A percentile compares a stretch with the other conserved stretches of the same genome.
Evolutionary conservation across 2,113 vertebrate species (phyloP).

Genomic region (Pyrgilauda ruficollis): DNA sequence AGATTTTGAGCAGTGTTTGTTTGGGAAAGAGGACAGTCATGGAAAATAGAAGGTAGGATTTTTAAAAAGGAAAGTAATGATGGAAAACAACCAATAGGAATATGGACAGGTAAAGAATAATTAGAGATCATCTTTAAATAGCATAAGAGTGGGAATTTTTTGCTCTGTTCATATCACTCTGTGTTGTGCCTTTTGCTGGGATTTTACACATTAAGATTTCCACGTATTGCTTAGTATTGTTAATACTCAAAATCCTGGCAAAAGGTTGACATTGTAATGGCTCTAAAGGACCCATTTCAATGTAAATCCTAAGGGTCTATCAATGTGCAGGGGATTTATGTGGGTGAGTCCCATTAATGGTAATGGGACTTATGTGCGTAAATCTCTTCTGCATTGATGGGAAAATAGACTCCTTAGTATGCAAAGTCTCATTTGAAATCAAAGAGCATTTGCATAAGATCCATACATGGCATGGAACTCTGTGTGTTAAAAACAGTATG

Average conservation of each 20-base stretch:
- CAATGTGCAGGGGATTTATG: conserved; percentile 59
- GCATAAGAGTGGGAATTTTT: background rate
- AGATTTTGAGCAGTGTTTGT: background rate
- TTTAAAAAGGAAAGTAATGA: background rate
- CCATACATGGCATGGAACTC: conserved; percentile 8
- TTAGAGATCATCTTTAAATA: conserved; percentile 27
- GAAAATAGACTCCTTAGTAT: conserved; percentile 60
- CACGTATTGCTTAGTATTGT: conserved; percentile 68
- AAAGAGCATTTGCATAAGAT: conserved; percentile 64
- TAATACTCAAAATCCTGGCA: conserved; percentile 51
- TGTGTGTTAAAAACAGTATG: conserved; percentile 19
- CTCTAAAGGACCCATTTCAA: conserved; percentile 64
- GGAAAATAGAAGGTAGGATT: background rate
- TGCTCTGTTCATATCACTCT: background rate
- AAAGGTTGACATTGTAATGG: conserved; percentile 62
- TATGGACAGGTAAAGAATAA: background rate
- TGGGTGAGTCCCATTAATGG: conserved; percentile 64
- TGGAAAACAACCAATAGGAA: background rate
- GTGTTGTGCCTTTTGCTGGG: conserved; percentile 51
- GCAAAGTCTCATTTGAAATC: conserved; percentile 69
- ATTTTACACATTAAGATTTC: conserved; percentile 66
- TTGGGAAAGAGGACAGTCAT: background rate
- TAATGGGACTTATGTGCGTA: conserved; percentile 60
- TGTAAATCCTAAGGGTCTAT: conserved; percentile 66
- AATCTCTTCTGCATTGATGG: conserved; percentile 60